These are phyloP conservation scores for Agriopis leucophaearia DNA, from an alignment of 2,888 invertebrate genomes.

Conservation along the genomic window DNA sequence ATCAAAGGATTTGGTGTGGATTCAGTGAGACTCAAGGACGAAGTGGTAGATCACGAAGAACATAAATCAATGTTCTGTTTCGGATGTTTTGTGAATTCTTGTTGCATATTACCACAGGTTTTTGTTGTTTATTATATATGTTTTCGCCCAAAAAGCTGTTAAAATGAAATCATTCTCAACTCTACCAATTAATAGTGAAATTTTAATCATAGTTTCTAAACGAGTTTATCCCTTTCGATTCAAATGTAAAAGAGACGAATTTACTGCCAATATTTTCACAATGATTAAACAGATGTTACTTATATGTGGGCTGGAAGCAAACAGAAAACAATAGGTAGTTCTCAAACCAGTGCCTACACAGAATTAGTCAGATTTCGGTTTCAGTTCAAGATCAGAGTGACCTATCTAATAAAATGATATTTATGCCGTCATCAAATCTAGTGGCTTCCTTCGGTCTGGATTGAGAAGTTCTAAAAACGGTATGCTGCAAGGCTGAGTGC, in stretches of 20 bases:
- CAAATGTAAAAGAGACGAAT: neutral
- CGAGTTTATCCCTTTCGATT: neutral
- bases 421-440: too few relatives aligned
- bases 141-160: neutral
- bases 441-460: too few relatives aligned
- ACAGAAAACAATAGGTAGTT: conserved; percentile 37
- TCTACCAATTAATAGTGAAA: too few relatives aligned
- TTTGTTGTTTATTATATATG: neutral
- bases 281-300: conserved; percentile 27
- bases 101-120: neutral
- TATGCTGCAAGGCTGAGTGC: too few relatives aligned
- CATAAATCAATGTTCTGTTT: conserved; percentile 14
- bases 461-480: too few relatives aligned
- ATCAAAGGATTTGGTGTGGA: conserved; percentile 37
- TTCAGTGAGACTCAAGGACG: conserved; percentile 37
- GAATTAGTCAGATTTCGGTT: conserved; percentile 40
- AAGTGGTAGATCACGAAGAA: conserved; percentile 11
- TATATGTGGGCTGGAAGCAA: conserved; percentile 40
- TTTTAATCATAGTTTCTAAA: too few relatives aligned
- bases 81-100: neutral
- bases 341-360: conserved; percentile 44
- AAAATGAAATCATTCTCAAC: neutral
- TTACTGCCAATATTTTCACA: conserved; percentile 7
- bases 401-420: conserved; percentile 8
- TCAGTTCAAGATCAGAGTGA: conserved; percentile 46